Percentiles rank a stretch among this genome's conserved stretches.
These are phyloP conservation scores for Phortica variegata DNA, from an alignment of 1,140 invertebrate genomes.

Conservation along the genomic window DNA sequence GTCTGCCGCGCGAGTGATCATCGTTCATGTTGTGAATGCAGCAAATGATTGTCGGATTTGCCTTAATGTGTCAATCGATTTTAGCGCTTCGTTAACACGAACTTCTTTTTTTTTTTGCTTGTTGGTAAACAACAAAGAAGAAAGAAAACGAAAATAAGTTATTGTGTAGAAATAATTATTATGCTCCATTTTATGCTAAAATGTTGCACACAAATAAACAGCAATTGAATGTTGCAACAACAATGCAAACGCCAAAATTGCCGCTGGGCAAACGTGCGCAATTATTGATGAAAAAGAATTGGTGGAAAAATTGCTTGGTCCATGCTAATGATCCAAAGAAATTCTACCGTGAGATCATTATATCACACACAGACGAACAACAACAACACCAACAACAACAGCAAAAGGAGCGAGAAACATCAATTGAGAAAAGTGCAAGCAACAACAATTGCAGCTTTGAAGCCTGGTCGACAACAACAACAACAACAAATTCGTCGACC, in stretches of 20 bases:
- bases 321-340: slow-evolving; percentile 28
- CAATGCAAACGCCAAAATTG: slow-evolving; percentile 7
- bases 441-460: too few relatives aligned
- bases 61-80: slow-evolving; percentile 48
- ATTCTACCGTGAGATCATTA: slow-evolving; percentile 36
- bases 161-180: too few relatives aligned
- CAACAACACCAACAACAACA: slow-evolving; percentile 17
- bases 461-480: too few relatives aligned
- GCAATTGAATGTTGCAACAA: slow-evolving; percentile 6
- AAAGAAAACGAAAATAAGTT: too few relatives aligned
- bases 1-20: neutral
- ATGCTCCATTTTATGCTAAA: slow-evolving; percentile 12
- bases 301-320: slow-evolving; percentile 45
- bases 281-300: slow-evolving; percentile 37
- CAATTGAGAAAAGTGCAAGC: too few relatives aligned
- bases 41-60: slow-evolving; percentile 14
- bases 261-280: slow-evolving; percentile 19
- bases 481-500: too few relatives aligned
- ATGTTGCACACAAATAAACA: neutral
- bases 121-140: too few relatives aligned
- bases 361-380: slow-evolving; percentile 20
- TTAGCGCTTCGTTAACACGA: slow-evolving; percentile 14
- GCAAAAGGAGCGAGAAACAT: too few relatives aligned
- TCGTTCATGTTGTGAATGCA: slow-evolving; percentile 10
- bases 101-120: too few relatives aligned